Evolutionary conservation across 2,888 invertebrate genomes (phyloP).

Genomic region (Tetragonula carbonaria): DNA sequence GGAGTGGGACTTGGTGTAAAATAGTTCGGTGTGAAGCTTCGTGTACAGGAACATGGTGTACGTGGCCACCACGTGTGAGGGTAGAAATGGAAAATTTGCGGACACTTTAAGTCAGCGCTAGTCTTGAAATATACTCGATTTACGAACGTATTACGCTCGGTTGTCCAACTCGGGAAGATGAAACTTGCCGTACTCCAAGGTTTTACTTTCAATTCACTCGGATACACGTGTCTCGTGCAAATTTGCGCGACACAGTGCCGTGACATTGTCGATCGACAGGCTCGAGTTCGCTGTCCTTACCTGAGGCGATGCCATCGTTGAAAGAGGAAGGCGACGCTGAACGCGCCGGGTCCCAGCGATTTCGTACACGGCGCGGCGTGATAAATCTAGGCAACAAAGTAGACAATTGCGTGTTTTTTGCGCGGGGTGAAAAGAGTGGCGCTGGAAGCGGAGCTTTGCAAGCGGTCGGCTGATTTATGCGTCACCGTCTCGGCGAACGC

Average conservation of each 20-base stretch:
- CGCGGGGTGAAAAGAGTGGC: not conserved
- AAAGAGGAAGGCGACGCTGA: not conserved
- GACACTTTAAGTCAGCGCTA: too few relatives aligned
- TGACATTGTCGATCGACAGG: not conserved
- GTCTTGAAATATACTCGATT: too few relatives aligned
- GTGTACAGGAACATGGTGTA: too few relatives aligned
- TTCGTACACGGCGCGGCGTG: conserved; percentile 8
- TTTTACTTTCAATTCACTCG: too few relatives aligned
- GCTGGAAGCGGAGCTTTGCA: conserved; percentile 46
- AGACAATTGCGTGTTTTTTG: conserved; percentile 44
- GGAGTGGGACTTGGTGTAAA: too few relatives aligned
- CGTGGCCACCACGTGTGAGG: too few relatives aligned
- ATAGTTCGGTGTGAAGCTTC: too few relatives aligned
- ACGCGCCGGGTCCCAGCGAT: not conserved
- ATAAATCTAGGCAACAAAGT: conserved; percentile 44
- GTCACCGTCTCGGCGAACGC: conserved; percentile 38
- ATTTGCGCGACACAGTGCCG: not conserved
- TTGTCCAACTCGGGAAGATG: too few relatives aligned
- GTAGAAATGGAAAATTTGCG: not conserved
- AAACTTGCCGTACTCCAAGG: too few relatives aligned
- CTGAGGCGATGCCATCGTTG: not conserved
- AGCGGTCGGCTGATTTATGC: conserved; percentile 53
- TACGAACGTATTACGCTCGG: too few relatives aligned
- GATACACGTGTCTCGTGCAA: not conserved
- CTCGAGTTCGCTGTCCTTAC: not conserved